Evolutionary conservation across 2,797 vertebrate genomes (phyloP).

Genomic region (Pangasius sanitwongsei): DNA sequence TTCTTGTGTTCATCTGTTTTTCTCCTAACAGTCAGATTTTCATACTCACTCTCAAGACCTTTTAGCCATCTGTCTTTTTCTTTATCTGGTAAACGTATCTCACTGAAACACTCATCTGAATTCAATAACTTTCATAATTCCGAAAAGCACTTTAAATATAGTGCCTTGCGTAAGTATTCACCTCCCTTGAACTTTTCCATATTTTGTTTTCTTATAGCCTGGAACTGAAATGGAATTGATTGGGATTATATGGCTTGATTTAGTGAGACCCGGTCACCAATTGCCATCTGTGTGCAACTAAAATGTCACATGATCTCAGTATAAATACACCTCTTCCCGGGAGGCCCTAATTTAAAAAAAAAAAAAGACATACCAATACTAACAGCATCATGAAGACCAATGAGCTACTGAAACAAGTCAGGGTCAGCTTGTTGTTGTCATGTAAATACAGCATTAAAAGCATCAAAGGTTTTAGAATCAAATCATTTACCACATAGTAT

Average conservation of each 20-base stretch:
- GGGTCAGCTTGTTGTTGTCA: not conserved
- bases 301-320: not conserved
- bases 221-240: not conserved
- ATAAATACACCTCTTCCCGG: not conserved
- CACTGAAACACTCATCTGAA: not conserved
- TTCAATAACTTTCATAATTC: not conserved
- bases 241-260: not conserved
- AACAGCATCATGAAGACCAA: not conserved
- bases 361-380: not conserved
- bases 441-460: not conserved
- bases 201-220: not conserved
- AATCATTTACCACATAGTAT: not conserved
- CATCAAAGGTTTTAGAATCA: not conserved
- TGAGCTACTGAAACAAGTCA: not conserved
- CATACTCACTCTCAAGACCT: not conserved
- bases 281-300: not conserved
- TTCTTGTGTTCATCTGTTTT: conserved; percentile 5
- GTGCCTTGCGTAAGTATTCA: not conserved
- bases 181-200: not conserved
- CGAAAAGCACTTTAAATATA: not conserved
- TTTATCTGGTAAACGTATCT: not conserved
- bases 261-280: not conserved
- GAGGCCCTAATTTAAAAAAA: too few relatives aligned
- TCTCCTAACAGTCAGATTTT: not conserved
- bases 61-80: not conserved